These are phyloP conservation scores for Mormyrus lacerda DNA, from an alignment of 2,113 vertebrate species.

Conservation along the genomic window DNA sequence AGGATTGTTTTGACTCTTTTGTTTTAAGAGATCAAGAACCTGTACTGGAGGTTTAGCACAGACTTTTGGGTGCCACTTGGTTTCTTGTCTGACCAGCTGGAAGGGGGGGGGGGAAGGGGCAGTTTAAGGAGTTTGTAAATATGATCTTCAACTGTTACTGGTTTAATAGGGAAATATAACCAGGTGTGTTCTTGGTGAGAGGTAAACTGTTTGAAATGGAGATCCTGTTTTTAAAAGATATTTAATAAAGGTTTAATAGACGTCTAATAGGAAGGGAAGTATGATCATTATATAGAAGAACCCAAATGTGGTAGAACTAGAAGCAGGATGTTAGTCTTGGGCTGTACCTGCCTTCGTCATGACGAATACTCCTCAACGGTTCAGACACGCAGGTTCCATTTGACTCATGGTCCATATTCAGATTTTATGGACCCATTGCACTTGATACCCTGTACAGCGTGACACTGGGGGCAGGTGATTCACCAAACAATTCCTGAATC, in stretches of 20 bases:
- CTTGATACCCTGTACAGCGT: neutral
- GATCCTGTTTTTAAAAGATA: neutral
- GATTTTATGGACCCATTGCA: neutral
- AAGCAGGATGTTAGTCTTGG: neutral
- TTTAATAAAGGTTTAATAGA: neutral
- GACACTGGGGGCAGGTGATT: neutral
- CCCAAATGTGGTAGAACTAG: neutral
- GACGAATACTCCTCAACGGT: neutral
- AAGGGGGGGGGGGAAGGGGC: neutral
- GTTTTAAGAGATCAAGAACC: neutral
- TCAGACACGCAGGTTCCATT: neutral
- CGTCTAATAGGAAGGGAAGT: neutral
- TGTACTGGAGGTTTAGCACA: neutral
- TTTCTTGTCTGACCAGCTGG: neutral
- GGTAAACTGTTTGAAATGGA: neutral
- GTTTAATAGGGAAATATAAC: neutral
- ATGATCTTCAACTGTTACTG: neutral
- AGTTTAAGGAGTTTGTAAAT: neutral
- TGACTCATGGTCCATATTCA: neutral
- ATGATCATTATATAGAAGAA: neutral
- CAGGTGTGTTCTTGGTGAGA: neutral
- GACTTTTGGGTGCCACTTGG: neutral
- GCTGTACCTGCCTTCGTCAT: neutral
- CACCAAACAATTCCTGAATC: neutral
- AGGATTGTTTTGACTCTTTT: neutral